Conservation (phyloP, 2,888 invertebrate genomes). For the Fabriciana adippe region DNA sequence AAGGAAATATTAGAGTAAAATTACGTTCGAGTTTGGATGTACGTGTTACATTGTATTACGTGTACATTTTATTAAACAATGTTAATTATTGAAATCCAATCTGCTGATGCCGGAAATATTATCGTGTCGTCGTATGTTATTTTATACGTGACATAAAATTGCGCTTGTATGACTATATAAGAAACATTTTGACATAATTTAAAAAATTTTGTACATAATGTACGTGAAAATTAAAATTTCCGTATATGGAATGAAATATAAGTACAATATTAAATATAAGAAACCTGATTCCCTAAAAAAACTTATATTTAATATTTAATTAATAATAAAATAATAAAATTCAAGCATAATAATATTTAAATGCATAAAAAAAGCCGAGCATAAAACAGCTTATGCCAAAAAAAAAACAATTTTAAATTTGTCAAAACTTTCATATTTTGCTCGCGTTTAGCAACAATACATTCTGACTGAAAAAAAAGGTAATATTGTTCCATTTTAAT, state of each 20-base stretch:
- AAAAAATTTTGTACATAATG: neutral
- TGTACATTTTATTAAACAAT: slow-evolving; percentile 21
- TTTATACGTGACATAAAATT: slow-evolving; percentile 7
- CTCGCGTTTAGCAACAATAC: neutral
- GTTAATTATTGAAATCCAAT: slow-evolving; percentile 20
- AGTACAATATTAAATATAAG: too few relatives aligned
- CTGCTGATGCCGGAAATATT: slow-evolving; percentile 21
- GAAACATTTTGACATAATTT: neutral
- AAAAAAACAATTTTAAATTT: too few relatives aligned
- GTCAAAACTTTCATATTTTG: too few relatives aligned
- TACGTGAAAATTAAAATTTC: neutral
- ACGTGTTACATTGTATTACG: slow-evolving; percentile 19
- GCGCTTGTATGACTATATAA: neutral
- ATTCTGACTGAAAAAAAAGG: neutral
- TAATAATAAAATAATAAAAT: too few relatives aligned
- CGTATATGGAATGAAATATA: neutral
- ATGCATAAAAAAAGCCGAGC: too few relatives aligned
- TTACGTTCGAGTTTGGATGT: neutral
- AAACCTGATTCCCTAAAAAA: too few relatives aligned
- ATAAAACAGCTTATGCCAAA: too few relatives aligned
- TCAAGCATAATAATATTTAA: too few relatives aligned
- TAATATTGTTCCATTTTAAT: slow-evolving; percentile 4
- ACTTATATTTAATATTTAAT: too few relatives aligned
- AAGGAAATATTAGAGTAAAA: slow-evolving; percentile 7
- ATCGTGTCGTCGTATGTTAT: slow-evolving; percentile 15